phyloP scores from a whole-genome alignment of 2,888 invertebrate species.

The Eurytoma californica region DNA sequence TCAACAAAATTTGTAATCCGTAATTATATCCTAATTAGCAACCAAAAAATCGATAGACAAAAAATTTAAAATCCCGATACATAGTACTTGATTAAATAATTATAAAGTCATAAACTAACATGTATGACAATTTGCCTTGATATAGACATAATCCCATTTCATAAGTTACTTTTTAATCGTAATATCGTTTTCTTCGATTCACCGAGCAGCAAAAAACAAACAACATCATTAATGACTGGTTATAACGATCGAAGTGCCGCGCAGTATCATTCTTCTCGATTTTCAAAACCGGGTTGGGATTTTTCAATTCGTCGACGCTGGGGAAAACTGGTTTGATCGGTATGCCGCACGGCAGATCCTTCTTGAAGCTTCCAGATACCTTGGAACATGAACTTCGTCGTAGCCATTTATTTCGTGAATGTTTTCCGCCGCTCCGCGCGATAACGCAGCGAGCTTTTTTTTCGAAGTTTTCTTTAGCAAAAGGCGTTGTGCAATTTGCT shows the following conservation, averaged over 20 bases:
- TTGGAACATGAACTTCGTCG: background rate
- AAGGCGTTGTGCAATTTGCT: too few species aligned
- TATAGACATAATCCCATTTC: background rate
- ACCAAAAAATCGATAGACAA: too few species aligned
- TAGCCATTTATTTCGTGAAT: background rate
- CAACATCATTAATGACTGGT: background rate
- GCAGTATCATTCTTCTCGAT: slow-evolving; percentile 30
- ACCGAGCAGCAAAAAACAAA: too few species aligned
- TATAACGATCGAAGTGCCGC: background rate
- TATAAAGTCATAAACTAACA: too few species aligned
- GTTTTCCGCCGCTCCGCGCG: too few species aligned
- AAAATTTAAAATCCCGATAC: background rate
- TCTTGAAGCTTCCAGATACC: slow-evolving; percentile 20
- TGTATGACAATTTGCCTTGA: background rate
- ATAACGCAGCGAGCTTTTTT: too few species aligned
- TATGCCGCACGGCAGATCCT: background rate
- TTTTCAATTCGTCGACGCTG: slow-evolving; percentile 3
- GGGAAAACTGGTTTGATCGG: slow-evolving; percentile 29
- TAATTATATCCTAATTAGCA: too few species aligned
- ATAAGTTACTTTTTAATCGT: background rate
- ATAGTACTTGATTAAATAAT: background rate
- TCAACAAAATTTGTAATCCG: too few species aligned
- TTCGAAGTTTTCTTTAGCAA: too few species aligned
- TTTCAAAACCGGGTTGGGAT: slow-evolving; percentile 29
- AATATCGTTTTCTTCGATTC: background rate